These are phyloP conservation scores for Hyla sarda DNA, from an alignment of 2,113 vertebrate genomes.

Conservation along the genomic window DNA sequence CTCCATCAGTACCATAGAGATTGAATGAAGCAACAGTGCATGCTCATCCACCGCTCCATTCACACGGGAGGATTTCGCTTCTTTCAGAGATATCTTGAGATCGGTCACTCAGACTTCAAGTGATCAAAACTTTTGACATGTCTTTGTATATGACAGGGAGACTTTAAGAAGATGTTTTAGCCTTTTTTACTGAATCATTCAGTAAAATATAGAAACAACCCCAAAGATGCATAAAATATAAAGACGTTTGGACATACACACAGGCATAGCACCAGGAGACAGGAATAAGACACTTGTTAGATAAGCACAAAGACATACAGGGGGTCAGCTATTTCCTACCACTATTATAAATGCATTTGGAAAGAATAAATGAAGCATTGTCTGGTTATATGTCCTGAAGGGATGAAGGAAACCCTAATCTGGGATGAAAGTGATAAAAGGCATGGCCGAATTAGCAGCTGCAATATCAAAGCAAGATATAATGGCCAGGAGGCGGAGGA, in stretches of 20 bases:
- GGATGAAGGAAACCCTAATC: neutral
- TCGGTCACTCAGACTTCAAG: no score
- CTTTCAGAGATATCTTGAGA: no score
- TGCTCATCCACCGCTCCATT: no score
- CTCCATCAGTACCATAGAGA: no score
- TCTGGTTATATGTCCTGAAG: neutral
- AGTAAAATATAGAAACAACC: neutral
- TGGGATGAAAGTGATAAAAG: neutral
- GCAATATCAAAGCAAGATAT: neutral
- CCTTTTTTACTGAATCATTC: no score
- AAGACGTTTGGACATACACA: conserved; percentile 15
- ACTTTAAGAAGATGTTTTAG: no score
- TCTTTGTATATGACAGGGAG: no score
- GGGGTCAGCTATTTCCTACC: neutral
- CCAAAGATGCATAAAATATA: neutral
- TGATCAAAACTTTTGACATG: no score
- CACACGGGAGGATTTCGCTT: no score
- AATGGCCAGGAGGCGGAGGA: neutral
- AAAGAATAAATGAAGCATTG: neutral
- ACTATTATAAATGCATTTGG: neutral
- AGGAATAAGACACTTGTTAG: neutral
- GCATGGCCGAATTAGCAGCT: neutral
- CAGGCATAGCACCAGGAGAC: neutral
- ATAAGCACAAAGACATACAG: neutral
- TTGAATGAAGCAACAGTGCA: no score